Base-by-base conservation (phyloP, 23 tunicate genomes). In the Oikopleura vanhoeffeni region DNA sequence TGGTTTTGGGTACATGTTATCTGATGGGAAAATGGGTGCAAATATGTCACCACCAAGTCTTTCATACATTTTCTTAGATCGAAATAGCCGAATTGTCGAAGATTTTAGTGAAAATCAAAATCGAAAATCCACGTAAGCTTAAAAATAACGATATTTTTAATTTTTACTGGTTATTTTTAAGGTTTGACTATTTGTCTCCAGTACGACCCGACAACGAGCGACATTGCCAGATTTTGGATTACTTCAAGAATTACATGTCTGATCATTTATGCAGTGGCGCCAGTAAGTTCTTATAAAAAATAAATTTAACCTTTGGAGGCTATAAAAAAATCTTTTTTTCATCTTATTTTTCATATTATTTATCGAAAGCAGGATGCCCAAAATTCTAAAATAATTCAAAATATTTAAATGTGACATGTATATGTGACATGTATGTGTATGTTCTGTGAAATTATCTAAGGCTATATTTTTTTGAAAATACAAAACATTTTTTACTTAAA, bases 1-100 rank as follows among this genome's bases (percentile, higher is more conserved):
- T 67, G 99, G 99, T 0, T 95, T 95, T 67, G 99, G 99, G 32
- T 95, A 95, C 67, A 91, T 89, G 67, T 87, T 95, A 3, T 85
- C 99, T 0, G 88, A 87, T 87, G 96, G 99, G 39, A 83, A 85
- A 39, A 88, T 95, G 27, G 87, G 92, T 76, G 96, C 79, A 30
- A 71, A 71, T 38, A 71, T 71, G 79, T 2, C 79, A 18, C 35
- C 79, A 30, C 79, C 79, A 2, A 24, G 38, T 2, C 27, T 2
- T 2, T 71, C 79, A 2, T 71, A 13, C 79, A 71, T 71, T 30
- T 13, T 24, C 79, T 38, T 71, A 3, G 3, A 30, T 2, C 79
- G 79, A 32, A 32, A 71, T 30, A 38, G 79, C 79, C 2, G 27
- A 33, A 71, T 24, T 3, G 38, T 38, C 3, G 79, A 24, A 18